Evolutionary conservation across 2,113 vertebrate species (phyloP).

Genomic region (Caranx melampygus): DNA sequence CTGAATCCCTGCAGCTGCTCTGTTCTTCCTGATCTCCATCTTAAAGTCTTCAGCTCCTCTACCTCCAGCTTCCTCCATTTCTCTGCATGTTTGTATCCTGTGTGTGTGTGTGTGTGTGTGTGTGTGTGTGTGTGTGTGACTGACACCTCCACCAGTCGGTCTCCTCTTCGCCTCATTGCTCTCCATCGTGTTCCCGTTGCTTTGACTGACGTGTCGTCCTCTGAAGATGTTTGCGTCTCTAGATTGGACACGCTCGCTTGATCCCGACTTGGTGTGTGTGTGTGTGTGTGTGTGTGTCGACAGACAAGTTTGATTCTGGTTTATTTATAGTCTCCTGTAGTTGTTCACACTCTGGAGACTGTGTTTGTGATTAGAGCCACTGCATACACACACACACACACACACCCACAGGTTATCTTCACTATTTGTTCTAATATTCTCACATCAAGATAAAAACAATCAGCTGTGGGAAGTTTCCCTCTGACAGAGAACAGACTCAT

Average conservation of each 20-base stretch:
- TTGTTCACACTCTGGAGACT: conserved; percentile 54
- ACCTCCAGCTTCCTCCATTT: background rate
- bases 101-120: no score
- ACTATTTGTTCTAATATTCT: conserved; percentile 23
- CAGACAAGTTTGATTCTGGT: conserved; percentile 64
- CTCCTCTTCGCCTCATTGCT: conserved; percentile 52
- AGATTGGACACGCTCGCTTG: conserved; percentile 71
- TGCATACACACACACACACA: conserved; percentile 16
- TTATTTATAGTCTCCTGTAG: conserved; percentile 68
- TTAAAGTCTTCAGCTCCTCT: background rate
- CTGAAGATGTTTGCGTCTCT: conserved; percentile 67
- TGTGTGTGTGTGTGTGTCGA: conserved; percentile 52
- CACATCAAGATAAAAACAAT: conserved; percentile 9
- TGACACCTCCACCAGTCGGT: conserved; percentile 41
- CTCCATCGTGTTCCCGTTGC: conserved; percentile 53
- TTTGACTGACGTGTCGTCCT: conserved; percentile 74
- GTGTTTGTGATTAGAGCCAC: conserved; percentile 55
- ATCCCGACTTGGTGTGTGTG: conserved; percentile 27
- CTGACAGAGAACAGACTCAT: background rate
- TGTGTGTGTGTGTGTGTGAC: conserved; percentile 18
- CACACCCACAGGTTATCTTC: conserved; percentile 28
- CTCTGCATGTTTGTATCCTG: background rate
- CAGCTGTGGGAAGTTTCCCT: conserved; percentile 3
- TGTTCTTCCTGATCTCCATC: conserved; percentile 38
- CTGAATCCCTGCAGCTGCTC: conserved; percentile 62